Base-by-base conservation (phyloP, 2,888 invertebrate species). In the Yponomeuta plumbellus region DNA sequence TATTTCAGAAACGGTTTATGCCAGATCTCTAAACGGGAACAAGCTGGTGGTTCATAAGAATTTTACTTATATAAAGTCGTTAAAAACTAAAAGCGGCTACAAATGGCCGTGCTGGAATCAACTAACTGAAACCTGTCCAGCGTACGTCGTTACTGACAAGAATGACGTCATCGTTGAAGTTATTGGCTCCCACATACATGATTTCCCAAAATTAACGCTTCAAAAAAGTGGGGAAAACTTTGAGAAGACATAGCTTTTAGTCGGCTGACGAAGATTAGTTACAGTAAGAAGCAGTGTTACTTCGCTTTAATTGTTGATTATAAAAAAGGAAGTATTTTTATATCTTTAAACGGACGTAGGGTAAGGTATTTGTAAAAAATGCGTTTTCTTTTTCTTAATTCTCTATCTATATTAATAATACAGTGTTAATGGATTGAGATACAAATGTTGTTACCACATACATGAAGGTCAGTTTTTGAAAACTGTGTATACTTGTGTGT, bases 1-100 rank as follows among this genome's bases (percentile, higher is more conserved):
- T 52, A 52, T 52, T 52, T 17, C 66, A 66, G 66, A 66, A n/a
- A 39, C 66, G 11, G 61, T 66, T 13, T 66, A 44, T 56, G 66
- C 66, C 23, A 66, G 40, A 17, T 66, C 66, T 4, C 61, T 44
- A 23, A 59, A 65, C 17, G 67, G 67, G n/a, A 65, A 67, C 56
- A 61, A 58, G 22, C n/a, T 67, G 1, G 57, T 67, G 0, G 40
- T 65, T 6, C 56, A 67, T 22, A 61, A 57, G 22, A 56, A 61
- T 6, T 67, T 56, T 58, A 66, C 67, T 2, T 66, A 67, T 20
- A 66, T 56, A 17, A 67, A 63, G 44, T 26, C 26, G 22, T 22
- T 56, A 3, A 57, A 39, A 40, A 26, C 56, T 34, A 21, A 40
- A 5, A 66, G 20, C 20, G 58, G 58, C 20, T 64, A 63, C 21